These are phyloP conservation scores for Drosophila paramelanica DNA, from an alignment of 2,888 invertebrate genomes.

Conservation along the genomic window DNA sequence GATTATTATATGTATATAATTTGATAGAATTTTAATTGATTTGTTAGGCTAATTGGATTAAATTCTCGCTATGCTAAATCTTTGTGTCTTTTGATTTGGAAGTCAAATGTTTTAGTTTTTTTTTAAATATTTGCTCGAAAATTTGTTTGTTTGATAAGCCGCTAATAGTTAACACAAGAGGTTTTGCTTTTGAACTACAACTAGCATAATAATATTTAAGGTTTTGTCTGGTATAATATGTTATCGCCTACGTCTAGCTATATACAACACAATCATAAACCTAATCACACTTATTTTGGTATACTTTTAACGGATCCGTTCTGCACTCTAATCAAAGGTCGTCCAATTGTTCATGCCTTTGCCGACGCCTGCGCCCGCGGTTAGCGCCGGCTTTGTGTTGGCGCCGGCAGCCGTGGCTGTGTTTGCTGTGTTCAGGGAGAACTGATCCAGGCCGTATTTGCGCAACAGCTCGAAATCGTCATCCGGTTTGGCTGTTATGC, in stretches of 20 bases:
- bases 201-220: slow-evolving; percentile 54
- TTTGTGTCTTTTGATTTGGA: slow-evolving; percentile 69
- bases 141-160: slow-evolving; percentile 34
- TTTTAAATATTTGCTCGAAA: slow-evolving; percentile 30
- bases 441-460: slow-evolving; percentile 85
- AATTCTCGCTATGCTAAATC: slow-evolving; percentile 58
- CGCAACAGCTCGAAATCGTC: slow-evolving; percentile 84
- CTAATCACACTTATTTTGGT: slow-evolving; percentile 77
- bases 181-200: slow-evolving; percentile 15
- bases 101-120: slow-evolving; percentile 53
- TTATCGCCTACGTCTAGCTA: slow-evolving; percentile 45
- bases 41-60: slow-evolving; percentile 58
- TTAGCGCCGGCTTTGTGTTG: slow-evolving; percentile 39
- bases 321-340: slow-evolving; percentile 80
- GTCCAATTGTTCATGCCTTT: slow-evolving; percentile 83
- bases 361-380: slow-evolving; percentile 55
- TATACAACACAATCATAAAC: slow-evolving; percentile 57
- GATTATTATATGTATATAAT: slow-evolving; percentile 22
- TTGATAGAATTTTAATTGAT: slow-evolving; percentile 42
- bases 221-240: slow-evolving; percentile 51
- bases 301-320: slow-evolving; percentile 39
- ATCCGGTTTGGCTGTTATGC: slow-evolving; percentile 72
- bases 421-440: slow-evolving; percentile 73
- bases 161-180: slow-evolving; percentile 21
- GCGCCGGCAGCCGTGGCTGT: slow-evolving; percentile 42